Evolutionary conservation across 2,888 invertebrate species (phyloP).

Genomic region (Argyresthia albistria): DNA sequence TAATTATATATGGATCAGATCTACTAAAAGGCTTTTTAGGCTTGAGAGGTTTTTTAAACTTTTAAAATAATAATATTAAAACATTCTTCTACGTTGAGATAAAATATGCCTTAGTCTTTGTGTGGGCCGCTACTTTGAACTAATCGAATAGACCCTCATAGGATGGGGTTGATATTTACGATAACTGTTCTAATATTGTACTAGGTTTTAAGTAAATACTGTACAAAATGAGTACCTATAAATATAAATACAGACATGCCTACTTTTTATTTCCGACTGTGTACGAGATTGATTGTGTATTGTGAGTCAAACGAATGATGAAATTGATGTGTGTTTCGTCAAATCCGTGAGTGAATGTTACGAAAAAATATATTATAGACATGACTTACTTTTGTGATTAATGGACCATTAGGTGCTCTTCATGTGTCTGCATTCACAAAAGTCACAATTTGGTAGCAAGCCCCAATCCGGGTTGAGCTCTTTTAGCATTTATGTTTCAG

Average conservation of each 20-base stretch:
- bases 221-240: background rate
- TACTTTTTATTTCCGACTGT: too few relatives aligned
- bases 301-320: too few relatives aligned
- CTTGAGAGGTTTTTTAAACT: background rate
- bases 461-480: conserved; percentile 19
- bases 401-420: background rate
- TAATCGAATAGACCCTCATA: background rate
- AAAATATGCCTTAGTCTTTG: too few relatives aligned
- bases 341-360: too few relatives aligned
- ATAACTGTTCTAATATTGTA: background rate
- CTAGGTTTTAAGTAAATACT: background rate
- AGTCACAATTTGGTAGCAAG: background rate
- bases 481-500: conserved; percentile 23
- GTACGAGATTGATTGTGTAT: too few relatives aligned
- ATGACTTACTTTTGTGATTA: background rate
- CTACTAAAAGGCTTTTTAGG: background rate
- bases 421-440: background rate
- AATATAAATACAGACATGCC: too few relatives aligned
- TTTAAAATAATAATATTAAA: background rate
- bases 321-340: too few relatives aligned
- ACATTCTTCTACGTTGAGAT: too few relatives aligned
- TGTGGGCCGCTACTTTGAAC: too few relatives aligned
- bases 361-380: background rate
- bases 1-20: background rate
- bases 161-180: background rate